Conservation (phyloP, 2,797 vertebrate genomes). For the Acanthis flammea region DNA sequence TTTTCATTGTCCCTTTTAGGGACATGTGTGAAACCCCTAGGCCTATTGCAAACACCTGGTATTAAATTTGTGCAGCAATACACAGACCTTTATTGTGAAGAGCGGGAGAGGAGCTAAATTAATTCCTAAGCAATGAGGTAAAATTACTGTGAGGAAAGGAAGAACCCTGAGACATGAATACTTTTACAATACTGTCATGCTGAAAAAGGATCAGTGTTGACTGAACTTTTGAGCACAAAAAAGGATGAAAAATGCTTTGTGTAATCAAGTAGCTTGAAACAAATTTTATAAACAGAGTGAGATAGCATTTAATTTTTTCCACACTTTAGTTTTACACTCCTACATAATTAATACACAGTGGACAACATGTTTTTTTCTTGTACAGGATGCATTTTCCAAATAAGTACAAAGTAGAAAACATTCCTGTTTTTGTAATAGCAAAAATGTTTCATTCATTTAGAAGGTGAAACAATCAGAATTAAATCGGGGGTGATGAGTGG, state of each 20-base stretch:
- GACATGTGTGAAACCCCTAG: background rate
- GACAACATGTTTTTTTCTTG: background rate
- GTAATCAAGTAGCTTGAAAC: background rate
- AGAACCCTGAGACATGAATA: background rate
- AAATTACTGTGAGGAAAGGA: background rate
- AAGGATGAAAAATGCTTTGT: background rate
- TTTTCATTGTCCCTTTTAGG: background rate
- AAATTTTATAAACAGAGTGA: background rate
- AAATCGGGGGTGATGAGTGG: rapidly evolving
- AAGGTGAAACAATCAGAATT: background rate
- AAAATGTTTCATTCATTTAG: background rate
- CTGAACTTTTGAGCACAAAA: background rate
- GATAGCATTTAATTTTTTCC: background rate
- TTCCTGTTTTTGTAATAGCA: background rate
- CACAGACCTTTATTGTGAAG: background rate
- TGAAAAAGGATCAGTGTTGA: background rate
- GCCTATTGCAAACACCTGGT: background rate
- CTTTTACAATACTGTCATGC: background rate
- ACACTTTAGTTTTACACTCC: background rate
- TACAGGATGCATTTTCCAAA: background rate
- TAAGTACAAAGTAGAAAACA: background rate
- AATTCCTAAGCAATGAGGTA: background rate
- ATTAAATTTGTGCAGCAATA: background rate
- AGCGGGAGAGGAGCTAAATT: background rate
- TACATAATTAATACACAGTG: background rate